These are phyloP conservation scores for Girardia tigrina DNA, from an alignment of 2,888 invertebrate genomes.

Conservation along the genomic window DNA sequence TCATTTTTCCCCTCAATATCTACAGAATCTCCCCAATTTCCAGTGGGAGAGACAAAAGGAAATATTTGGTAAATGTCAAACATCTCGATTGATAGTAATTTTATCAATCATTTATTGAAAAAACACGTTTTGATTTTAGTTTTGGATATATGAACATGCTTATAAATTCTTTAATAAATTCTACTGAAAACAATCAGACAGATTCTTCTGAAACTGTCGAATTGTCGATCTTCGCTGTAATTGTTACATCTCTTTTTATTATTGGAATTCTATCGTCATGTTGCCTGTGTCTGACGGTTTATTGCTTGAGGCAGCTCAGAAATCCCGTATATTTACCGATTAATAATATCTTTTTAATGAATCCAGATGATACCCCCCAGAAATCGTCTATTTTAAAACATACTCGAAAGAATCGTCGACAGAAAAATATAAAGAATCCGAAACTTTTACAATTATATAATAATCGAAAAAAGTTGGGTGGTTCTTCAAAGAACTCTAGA, in stretches of 20 bases:
- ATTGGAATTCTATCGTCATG: not conserved
- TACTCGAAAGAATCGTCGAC: not conserved
- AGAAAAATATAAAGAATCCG: not conserved
- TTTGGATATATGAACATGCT: too few relatives aligned
- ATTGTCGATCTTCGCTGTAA: not conserved
- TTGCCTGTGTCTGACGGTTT: not conserved
- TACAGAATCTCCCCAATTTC: not conserved
- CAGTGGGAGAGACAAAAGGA: not conserved
- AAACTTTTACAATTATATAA: not conserved
- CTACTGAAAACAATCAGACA: not conserved
- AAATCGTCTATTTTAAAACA: not conserved
- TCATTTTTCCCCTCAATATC: too few relatives aligned
- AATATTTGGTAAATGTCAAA: not conserved
- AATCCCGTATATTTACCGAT: conserved; percentile 2
- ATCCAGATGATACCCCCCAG: not conserved
- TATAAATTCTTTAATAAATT: not conserved
- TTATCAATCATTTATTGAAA: not conserved
- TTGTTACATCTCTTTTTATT: not conserved
- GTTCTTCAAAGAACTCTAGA: not conserved
- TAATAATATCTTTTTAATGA: not conserved
- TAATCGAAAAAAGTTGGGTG: not conserved
- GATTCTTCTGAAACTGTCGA: not conserved
- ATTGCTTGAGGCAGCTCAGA: not conserved
- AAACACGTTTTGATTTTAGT: too few relatives aligned
- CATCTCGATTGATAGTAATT: not conserved